Conservation (phyloP, 2,797 vertebrate species). For the Hippopotamyrus pictus region DNA sequence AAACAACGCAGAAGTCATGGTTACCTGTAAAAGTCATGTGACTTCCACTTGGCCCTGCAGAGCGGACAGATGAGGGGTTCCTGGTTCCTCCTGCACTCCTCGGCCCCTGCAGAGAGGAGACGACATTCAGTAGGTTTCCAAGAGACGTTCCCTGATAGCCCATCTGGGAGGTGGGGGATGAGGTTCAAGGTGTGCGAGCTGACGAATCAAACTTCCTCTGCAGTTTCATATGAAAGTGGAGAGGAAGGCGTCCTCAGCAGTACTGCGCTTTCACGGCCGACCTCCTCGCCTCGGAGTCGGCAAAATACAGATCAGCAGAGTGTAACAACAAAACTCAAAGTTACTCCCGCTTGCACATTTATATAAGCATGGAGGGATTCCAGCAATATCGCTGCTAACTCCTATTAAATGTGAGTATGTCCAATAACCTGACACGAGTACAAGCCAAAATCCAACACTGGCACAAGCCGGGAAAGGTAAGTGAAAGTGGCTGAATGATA, state of each 20-base stretch:
- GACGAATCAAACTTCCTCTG: neutral
- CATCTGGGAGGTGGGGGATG: slow-evolving; percentile 10
- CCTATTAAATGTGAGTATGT: neutral
- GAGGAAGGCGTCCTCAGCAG: neutral
- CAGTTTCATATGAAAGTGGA: neutral
- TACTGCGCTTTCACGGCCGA: neutral
- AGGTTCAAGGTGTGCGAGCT: neutral
- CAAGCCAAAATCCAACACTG: neutral
- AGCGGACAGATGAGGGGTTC: slow-evolving; percentile 81
- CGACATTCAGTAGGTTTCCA: neutral
- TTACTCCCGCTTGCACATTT: neutral
- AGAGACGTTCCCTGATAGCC: slow-evolving; percentile 22
- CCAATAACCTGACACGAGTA: neutral
- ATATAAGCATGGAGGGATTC: neutral
- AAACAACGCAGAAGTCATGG: neutral
- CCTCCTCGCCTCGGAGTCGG: neutral
- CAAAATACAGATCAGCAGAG: neutral
- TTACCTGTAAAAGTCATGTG: slow-evolving; percentile 80
- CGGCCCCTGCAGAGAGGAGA: slow-evolving; percentile 68
- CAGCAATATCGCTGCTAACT: neutral
- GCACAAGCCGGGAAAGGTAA: neutral
- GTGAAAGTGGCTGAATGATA: neutral
- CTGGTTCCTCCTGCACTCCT: slow-evolving; percentile 80
- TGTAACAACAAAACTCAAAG: neutral
- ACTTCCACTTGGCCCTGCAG: slow-evolving; percentile 82